These are phyloP conservation scores for Melinaea menophilus DNA, from an alignment of 2,888 invertebrate species.

Conservation along the genomic window DNA sequence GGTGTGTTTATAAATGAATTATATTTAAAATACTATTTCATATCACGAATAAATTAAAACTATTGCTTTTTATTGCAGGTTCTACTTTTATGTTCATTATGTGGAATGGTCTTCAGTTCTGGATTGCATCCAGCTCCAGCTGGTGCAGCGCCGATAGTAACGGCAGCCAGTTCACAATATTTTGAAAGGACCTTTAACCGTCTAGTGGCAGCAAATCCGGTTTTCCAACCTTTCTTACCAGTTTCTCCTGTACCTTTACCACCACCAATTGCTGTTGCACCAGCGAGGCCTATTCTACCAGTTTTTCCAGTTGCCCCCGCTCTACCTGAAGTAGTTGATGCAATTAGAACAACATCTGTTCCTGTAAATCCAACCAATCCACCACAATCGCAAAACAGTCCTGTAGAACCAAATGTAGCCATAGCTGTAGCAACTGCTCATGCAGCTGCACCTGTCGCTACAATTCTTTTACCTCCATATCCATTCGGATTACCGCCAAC, in stretches of 20 bases:
- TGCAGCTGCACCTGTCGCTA: slow-evolving; percentile 67
- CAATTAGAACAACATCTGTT: slow-evolving; percentile 30
- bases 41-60: background rate
- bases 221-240: slow-evolving; percentile 40
- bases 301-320: slow-evolving; percentile 22
- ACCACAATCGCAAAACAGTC: slow-evolving; percentile 36
- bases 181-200: slow-evolving; percentile 81
- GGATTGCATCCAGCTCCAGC: slow-evolving; percentile 45
- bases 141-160: slow-evolving; percentile 74
- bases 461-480: slow-evolving; percentile 66
- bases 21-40: slow-evolving; percentile 8
- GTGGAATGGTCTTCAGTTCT: slow-evolving; percentile 50
- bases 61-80: slow-evolving; percentile 47
- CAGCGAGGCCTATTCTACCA: slow-evolving; percentile 22
- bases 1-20: slow-evolving; percentile 42
- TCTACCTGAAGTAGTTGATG: slow-evolving; percentile 33
- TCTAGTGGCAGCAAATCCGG: slow-evolving; percentile 52
- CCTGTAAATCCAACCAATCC: slow-evolving; percentile 33
- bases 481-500: slow-evolving; percentile 64
- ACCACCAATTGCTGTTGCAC: slow-evolving; percentile 39
- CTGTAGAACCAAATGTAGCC: slow-evolving; percentile 59
- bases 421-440: slow-evolving; percentile 68
- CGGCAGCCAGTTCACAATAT: slow-evolving; percentile 83
- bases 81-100: slow-evolving; percentile 45
- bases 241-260: slow-evolving; percentile 34